phyloP scores from a whole-genome alignment of 1,140 invertebrate genomes.

The Orchestia grillus region DNA sequence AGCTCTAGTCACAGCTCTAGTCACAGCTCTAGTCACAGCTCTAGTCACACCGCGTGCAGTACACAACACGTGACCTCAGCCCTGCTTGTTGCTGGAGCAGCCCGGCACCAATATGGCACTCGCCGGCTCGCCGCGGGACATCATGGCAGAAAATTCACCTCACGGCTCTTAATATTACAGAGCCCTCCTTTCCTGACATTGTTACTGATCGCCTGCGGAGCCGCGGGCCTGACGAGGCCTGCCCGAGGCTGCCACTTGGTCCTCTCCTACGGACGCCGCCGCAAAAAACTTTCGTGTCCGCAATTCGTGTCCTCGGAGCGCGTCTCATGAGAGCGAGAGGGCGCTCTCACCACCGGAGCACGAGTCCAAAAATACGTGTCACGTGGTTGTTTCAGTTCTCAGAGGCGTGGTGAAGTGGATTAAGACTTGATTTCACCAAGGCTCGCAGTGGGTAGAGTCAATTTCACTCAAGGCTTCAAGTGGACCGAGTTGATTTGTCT shows the following conservation, averaged over 20 bases:
- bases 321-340: neutral
- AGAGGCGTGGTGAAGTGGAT: neutral
- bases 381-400: neutral
- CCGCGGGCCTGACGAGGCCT: neutral
- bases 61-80: neutral
- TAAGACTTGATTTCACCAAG: neutral
- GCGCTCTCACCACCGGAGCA: neutral
- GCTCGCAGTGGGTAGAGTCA: too few relatives aligned
- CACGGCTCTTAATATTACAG: neutral
- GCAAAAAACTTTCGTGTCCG: neutral
- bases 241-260: neutral
- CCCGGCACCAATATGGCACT: neutral
- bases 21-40: neutral
- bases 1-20: too few relatives aligned
- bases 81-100: neutral
- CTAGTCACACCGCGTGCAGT: neutral
- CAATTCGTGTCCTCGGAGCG: neutral
- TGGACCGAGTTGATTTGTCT: too few relatives aligned
- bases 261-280: neutral
- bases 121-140: neutral
- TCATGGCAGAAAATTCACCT: neutral
- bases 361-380: neutral
- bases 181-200: neutral
- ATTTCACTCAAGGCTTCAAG: too few relatives aligned
- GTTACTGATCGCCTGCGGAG: neutral